Evolutionary conservation across 2,888 invertebrate genomes (phyloP).

Genomic region (Drosophila histrio): DNA sequence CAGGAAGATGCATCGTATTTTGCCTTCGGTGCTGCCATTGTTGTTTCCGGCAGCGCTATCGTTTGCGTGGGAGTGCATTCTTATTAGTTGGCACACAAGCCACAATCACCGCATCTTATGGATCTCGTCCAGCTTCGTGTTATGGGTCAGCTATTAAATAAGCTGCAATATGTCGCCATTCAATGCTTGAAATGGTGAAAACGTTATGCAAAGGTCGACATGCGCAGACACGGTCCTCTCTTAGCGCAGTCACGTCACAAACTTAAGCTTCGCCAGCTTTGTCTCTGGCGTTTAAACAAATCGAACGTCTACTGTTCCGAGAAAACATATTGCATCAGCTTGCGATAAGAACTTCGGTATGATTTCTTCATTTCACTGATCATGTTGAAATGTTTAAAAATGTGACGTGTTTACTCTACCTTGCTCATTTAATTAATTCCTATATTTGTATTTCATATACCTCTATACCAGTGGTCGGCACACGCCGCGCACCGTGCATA

Average conservation of each 20-base stretch:
- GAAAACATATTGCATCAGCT: background rate
- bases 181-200: slow-evolving; percentile 1
- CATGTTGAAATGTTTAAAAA: no score
- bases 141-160: background rate
- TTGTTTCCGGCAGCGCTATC: slow-evolving; percentile 78
- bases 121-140: background rate
- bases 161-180: slow-evolving; percentile 18
- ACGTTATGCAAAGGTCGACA: background rate
- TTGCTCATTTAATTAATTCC: no score
- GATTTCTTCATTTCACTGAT: no score
- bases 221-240: slow-evolving; percentile 6
- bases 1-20: slow-evolving; percentile 92
- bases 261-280: background rate
- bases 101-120: slow-evolving; percentile 29
- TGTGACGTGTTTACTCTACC: no score
- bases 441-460: no score
- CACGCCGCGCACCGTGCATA: no score
- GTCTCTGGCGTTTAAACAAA: background rate
- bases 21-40: slow-evolving; percentile 89
- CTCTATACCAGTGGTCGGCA: no score
- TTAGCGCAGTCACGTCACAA: slow-evolving; percentile 36
- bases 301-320: background rate
- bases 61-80: slow-evolving; percentile 59
- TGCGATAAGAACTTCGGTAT: background rate
- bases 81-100: slow-evolving; percentile 24